A percentile compares a stretch with the other conserved stretches of the same genome.
Conservation (phyloP, 2,113 vertebrate species). For the Elachura formosa region DNA sequence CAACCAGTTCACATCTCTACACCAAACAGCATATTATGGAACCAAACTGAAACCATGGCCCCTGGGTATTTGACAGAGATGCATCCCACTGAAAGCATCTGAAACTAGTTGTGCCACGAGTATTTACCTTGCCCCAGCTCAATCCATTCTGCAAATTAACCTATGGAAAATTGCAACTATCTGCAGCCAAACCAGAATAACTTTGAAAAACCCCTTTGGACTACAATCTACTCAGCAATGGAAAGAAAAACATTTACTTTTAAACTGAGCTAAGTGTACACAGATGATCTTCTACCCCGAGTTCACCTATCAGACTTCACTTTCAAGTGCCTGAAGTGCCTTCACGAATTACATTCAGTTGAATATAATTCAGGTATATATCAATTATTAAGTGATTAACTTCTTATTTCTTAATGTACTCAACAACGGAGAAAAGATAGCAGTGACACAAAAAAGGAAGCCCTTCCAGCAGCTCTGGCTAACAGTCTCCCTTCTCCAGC, state of each 20-base stretch:
- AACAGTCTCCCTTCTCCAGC: not conserved
- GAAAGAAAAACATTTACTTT: not conserved
- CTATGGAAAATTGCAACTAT: not conserved
- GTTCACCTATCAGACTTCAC: not conserved
- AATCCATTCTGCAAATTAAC: not conserved
- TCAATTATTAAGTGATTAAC: not conserved
- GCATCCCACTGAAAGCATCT: not conserved
- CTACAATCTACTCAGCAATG: not conserved
- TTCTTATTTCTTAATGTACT: not conserved
- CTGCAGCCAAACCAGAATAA: constrained; percentile 4
- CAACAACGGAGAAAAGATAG: not conserved
- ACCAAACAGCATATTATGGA: not conserved
- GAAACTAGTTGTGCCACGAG: not conserved
- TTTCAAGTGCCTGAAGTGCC: not conserved
- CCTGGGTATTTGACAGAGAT: not conserved
- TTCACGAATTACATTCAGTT: not conserved
- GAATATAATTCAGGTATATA: not conserved
- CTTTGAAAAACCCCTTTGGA: not conserved
- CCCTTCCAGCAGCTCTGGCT: not conserved
- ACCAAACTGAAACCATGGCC: not conserved
- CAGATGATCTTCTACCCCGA: not conserved
- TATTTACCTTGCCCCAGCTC: not conserved
- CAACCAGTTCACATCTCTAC: not conserved
- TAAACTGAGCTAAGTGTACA: not conserved
- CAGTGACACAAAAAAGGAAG: not conserved